These are phyloP conservation scores for Elmis aenea DNA, from an alignment of 2,888 invertebrate genomes.

Conservation along the genomic window DNA sequence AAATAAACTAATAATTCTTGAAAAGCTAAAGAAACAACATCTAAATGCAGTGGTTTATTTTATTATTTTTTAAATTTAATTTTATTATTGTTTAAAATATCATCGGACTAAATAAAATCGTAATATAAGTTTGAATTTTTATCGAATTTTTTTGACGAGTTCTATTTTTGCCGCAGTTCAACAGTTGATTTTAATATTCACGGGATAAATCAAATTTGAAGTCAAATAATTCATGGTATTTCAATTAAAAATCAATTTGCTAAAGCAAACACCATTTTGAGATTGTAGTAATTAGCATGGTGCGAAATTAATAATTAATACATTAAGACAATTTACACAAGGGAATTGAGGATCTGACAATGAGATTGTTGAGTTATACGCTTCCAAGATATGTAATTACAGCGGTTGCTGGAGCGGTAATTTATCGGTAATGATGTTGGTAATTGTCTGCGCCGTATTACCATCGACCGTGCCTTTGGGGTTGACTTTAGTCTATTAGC, in stretches of 20 bases:
- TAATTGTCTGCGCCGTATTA: constrained; percentile 37
- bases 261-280: constrained; percentile 10
- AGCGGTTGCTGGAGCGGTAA: constrained; percentile 44
- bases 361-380: constrained; percentile 24
- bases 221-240: too few species aligned
- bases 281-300: constrained; percentile 15
- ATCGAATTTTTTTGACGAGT: too few species aligned
- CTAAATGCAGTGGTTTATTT: too few species aligned
- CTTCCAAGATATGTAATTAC: constrained; percentile 33
- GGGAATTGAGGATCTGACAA: constrained; percentile 22
- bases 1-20: too few species aligned
- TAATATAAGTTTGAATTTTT: too few species aligned
- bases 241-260: constrained; percentile 6
- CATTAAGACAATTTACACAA: constrained; percentile 20
- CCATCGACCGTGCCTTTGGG: constrained; percentile 16
- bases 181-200: too few species aligned
- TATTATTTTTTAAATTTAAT: too few species aligned
- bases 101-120: too few species aligned
- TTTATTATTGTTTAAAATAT: too few species aligned
- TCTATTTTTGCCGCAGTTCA: too few species aligned
- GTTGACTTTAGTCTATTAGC: constrained; percentile 33
- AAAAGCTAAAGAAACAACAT: too few species aligned
- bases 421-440: constrained; percentile 38
- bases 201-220: too few species aligned
- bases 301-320: constrained; percentile 20